Conservation (phyloP, 2,797 vertebrate genomes). For the Molossus molossus region DNA sequence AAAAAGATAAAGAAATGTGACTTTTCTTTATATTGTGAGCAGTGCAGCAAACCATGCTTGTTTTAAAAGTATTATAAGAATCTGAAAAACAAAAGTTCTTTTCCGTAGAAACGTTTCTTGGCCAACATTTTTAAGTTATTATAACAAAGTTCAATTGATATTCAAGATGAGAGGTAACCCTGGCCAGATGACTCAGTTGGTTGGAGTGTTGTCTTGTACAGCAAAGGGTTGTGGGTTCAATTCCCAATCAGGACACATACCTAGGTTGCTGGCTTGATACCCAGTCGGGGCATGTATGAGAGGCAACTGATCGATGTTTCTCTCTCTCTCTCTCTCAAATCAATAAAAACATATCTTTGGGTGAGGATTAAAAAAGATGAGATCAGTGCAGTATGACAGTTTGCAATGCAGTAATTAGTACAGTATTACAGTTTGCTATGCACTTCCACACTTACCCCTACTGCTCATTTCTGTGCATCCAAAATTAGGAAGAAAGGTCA, state of each 20-base stretch:
- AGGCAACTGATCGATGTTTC: no score
- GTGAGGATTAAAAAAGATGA: no score
- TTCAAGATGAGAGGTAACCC: no score
- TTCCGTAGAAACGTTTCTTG: neutral
- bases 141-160: neutral
- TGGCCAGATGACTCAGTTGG: no score
- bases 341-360: no score
- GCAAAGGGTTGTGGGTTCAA: no score
- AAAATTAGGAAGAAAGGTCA: neutral
- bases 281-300: no score
- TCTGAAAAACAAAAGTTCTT: neutral
- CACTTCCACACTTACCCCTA: neutral
- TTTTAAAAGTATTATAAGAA: conserved; percentile 14
- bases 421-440: neutral
- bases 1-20: conserved; percentile 18
- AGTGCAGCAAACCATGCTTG: neutral
- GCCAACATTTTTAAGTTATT: neutral
- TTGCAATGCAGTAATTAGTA: neutral
- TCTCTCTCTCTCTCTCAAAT: no score
- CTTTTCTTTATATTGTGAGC: neutral
- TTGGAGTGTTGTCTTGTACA: no score
- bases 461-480: neutral
- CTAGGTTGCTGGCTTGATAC: no score
- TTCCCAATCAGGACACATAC: no score
- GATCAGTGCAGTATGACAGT: no score